Conservation (phyloP, 2,797 vertebrate species). For the Simalia tracyae region DNA sequence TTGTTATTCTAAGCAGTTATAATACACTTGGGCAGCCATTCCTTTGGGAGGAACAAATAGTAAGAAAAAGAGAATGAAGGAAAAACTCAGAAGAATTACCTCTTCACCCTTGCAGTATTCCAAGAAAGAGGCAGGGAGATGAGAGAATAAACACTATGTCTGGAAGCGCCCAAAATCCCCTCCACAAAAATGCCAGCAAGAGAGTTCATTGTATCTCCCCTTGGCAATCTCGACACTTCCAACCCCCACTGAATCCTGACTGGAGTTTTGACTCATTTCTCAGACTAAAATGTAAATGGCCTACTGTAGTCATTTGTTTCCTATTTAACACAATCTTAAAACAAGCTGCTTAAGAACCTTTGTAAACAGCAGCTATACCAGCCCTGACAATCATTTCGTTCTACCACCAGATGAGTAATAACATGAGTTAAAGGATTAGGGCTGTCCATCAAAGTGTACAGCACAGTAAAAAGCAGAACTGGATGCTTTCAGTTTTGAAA, state of each 20-base stretch:
- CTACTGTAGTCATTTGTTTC: constrained; percentile 55
- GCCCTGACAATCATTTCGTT: constrained; percentile 62
- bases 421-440: constrained; percentile 57
- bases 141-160: not conserved
- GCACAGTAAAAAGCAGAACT: constrained; percentile 62
- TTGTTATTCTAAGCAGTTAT: not conserved
- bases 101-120: not conserved
- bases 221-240: constrained; percentile 18
- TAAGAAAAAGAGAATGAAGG: not conserved
- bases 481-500: constrained; percentile 54
- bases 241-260: not conserved
- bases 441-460: constrained; percentile 50
- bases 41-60: not conserved
- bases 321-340: constrained; percentile 66
- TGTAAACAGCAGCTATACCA: constrained; percentile 66
- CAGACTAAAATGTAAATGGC: constrained; percentile 51
- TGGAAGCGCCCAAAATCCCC: not conserved
- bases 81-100: not conserved
- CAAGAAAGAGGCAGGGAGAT: not conserved
- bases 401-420: constrained; percentile 56
- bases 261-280: constrained; percentile 14
- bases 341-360: constrained; percentile 63
- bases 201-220: constrained; percentile 49
- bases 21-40: not conserved
- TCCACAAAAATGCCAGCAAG: constrained; percentile 45